Evolutionary conservation across 1,140 invertebrate genomes (phyloP).

Genomic region (Drosophila watanabei): DNA sequence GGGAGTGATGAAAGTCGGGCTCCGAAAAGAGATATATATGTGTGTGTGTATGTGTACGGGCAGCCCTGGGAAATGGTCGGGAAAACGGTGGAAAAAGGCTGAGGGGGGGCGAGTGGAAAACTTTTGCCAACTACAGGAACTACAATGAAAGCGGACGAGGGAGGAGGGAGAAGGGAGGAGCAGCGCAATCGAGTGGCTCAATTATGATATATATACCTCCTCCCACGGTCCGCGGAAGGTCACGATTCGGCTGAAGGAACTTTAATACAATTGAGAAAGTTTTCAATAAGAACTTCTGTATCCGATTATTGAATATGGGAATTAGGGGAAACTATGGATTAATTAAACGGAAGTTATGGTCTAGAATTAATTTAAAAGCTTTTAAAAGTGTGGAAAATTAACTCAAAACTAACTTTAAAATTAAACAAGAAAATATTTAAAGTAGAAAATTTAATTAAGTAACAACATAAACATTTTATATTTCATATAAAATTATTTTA

Average conservation of each 20-base stretch:
- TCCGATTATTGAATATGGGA: background rate
- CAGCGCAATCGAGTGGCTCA: slow-evolving; percentile 30
- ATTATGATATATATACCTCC: slow-evolving; percentile 25
- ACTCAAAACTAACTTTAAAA: too few species aligned
- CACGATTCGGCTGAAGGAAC: slow-evolving; percentile 10
- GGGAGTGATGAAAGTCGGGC: slow-evolving; percentile 13
- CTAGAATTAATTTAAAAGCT: background rate
- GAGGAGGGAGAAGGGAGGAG: background rate
- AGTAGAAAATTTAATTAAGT: too few species aligned
- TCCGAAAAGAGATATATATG: slow-evolving; percentile 1
- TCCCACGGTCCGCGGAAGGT: slow-evolving; percentile 4
- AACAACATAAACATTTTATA: too few species aligned
- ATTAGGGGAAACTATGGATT: background rate
- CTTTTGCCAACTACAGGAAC: slow-evolving; percentile 24
- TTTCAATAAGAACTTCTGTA: background rate
- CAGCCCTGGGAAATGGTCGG: background rate
- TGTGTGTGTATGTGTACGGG: background rate
- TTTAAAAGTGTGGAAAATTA: background rate
- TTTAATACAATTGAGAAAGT: slow-evolving; percentile 26
- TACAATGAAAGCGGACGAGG: slow-evolving; percentile 7
- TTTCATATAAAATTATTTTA: too few species aligned
- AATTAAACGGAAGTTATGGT: background rate
- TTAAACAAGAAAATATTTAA: too few species aligned
- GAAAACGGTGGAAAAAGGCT: background rate
- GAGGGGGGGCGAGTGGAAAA: background rate